These are phyloP conservation scores for Leucania comma DNA, from an alignment of 2,888 invertebrate species.

Conservation along the genomic window DNA sequence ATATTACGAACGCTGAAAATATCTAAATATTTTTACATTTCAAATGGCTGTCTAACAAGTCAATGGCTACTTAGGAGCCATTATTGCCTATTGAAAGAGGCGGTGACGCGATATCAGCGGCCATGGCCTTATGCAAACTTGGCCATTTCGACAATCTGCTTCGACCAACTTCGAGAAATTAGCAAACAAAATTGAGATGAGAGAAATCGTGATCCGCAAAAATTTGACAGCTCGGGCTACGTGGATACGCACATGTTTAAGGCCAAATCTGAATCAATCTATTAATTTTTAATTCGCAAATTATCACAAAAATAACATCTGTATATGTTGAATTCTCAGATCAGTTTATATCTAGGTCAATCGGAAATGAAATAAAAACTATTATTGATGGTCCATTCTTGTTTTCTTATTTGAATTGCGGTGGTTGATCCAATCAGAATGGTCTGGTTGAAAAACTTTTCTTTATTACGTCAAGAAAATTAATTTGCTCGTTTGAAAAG, in stretches of 20 bases:
- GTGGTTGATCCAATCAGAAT: not conserved
- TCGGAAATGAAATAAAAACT: constrained; percentile 29
- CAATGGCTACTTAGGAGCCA: constrained; percentile 60
- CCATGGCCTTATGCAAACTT: constrained; percentile 77
- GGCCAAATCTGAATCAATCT: constrained; percentile 3
- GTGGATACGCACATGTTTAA: constrained; percentile 9
- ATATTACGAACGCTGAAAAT: not conserved
- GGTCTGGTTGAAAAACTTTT: constrained; percentile 1
- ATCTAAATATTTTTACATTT: constrained; percentile 19
- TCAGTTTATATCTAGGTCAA: constrained; percentile 11
- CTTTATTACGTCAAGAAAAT: constrained; percentile 22
- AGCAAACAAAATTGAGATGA: constrained; percentile 60
- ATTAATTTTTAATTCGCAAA: not conserved
- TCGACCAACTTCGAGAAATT: constrained; percentile 66
- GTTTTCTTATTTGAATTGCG: constrained; percentile 4
- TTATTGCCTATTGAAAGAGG: constrained; percentile 67
- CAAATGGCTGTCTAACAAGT: constrained; percentile 22
- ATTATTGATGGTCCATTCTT: constrained; percentile 5
- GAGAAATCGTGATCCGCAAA: constrained; percentile 57
- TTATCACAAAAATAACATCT: constrained; percentile 5
- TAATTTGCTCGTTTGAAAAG: constrained; percentile 37
- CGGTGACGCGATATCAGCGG: constrained; percentile 67
- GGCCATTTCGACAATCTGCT: constrained; percentile 67
- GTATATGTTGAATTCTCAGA: constrained; percentile 3
- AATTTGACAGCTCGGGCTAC: constrained; percentile 20